Evolutionary conservation across 2,113 vertebrate genomes (phyloP), one percentile per base, ranked within the genome.

Genomic region (Pungitius pungitius): DNA sequence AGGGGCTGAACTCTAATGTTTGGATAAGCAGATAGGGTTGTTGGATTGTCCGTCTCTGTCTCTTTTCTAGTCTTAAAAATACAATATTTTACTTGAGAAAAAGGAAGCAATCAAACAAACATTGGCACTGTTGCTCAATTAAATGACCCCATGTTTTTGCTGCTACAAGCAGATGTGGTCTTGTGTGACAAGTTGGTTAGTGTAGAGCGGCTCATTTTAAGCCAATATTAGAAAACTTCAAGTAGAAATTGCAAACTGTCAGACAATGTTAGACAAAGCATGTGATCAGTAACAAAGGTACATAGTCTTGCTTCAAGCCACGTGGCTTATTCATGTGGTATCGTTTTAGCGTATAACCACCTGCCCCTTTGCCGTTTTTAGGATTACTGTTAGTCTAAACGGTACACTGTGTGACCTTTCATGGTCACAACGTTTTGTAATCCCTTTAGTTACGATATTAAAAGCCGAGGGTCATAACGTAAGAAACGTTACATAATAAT

Each of bases 21-120:
- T 87, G 20, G 74, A 89, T 81, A 91, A 80, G 87, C 49, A 84
- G 88, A 91, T 91, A 89, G 57, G 51, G 49, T 20, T 26, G 47
- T 26, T 87, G 78, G 78, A 82, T 89, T 87, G 82, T 68, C 55
- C 8, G 30, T 61, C 42, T 66, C 40, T 61, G 35, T 43, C 40
- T 66, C 37, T 62, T 51, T 39, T 30, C 13, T 20, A 54, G 17
- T 27, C 43, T 27, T 37, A 47, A 63, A 52, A 20, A 40, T 20
- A 8, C 17, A 49, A 39, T 42, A 8, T 49, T 20, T 58, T 1
- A 17, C 49, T n/a, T 22, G n/a, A n/a, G n/a, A n/a, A n/a, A n/a
- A n/a, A n/a, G n/a, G n/a, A n/a, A n/a, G n/a, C n/a, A n/a, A n/a
- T n/a, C 43, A 47, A 39, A 45, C 64, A 57, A 69, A 54, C 14